Evolutionary conservation across 1,140 invertebrate genomes (phyloP).

Genomic region (Acromyrmex charruanus): DNA sequence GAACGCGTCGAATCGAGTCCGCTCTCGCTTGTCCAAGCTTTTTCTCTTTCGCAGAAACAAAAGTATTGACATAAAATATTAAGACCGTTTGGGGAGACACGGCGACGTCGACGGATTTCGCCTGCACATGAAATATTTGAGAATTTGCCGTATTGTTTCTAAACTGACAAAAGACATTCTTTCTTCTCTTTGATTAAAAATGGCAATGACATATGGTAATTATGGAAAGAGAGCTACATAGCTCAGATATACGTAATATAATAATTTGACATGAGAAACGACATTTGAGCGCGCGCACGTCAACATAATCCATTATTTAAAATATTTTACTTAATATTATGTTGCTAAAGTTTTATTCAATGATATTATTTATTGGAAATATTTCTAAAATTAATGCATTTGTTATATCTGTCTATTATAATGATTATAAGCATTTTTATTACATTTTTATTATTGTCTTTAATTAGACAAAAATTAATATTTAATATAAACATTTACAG

Average conservation of each 20-base stretch:
- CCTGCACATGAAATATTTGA: neutral
- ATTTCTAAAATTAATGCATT: too few relatives aligned
- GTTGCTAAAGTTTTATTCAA: neutral
- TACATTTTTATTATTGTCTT: too few relatives aligned
- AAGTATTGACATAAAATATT: slow-evolving; percentile 60
- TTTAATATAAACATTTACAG: too few relatives aligned
- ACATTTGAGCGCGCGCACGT: too few relatives aligned
- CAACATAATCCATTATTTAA: neutral
- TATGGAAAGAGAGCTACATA: neutral
- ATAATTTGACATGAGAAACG: neutral
- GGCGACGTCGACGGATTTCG: slow-evolving; percentile 28
- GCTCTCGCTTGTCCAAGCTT: slow-evolving; percentile 20
- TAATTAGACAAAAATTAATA: too few relatives aligned
- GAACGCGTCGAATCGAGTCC: slow-evolving; percentile 45
- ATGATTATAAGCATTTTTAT: too few relatives aligned
- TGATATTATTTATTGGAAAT: too few relatives aligned
- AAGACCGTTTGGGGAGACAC: slow-evolving; percentile 18
- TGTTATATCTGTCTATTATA: too few relatives aligned
- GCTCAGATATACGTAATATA: neutral
- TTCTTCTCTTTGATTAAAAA: neutral
- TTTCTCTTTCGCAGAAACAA: slow-evolving; percentile 27
- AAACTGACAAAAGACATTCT: neutral
- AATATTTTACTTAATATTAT: neutral
- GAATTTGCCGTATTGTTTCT: neutral
- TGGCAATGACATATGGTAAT: neutral